Base-by-base conservation (phyloP, 2,113 vertebrate species). In the Aldabrachelys gigantea region DNA sequence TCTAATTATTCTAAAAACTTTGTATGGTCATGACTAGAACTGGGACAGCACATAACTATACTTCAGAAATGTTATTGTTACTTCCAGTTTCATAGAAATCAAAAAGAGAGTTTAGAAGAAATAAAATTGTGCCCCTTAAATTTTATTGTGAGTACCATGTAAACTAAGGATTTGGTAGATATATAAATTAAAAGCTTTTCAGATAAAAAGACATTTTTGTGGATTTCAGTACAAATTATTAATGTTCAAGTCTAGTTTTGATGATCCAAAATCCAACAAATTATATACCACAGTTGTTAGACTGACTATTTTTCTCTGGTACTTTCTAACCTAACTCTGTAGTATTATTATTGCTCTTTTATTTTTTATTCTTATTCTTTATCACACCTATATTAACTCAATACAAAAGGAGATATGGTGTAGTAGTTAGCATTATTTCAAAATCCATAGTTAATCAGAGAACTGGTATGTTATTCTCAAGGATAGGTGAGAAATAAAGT, bases 81-180 rank as follows among this genome's bases (percentile, higher is more conserved):
- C 91, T 92, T 87, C 24, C 4, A 14, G 41, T 95, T 82, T 72
- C 14, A 41, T 85, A 41, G 29, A 82, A 41, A 2, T 85, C 9
- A 27, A 44, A 85, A 44, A 17, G 87, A 84, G 12, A 3, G 19
- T 78, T 88, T 80, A 2, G 16, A 65, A 22, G 27, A 44, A 59
- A 50, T 25, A 27, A 10, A 65, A 21, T 13, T 0, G 4, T 52
- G 1, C n/a, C 62, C 2, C 56, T 89, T 82, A 1, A 2, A 16
- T 86, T 13, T 22, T 2, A 25, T 56, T 78, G 72, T 16, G 31
- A 35, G 44, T 49, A 19, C 8, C 47, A 24, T 5, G 10, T 49
- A 19, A 47, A 69, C 3, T 5, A n/a, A 82, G 2, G 27, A 52
- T 76, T 84, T 76, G 65, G 24, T 27, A 29, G 27, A 22, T 2